These are phyloP conservation scores for Ischnus inquisitorius DNA, from an alignment of 2,888 invertebrate genomes.

Conservation along the genomic window DNA sequence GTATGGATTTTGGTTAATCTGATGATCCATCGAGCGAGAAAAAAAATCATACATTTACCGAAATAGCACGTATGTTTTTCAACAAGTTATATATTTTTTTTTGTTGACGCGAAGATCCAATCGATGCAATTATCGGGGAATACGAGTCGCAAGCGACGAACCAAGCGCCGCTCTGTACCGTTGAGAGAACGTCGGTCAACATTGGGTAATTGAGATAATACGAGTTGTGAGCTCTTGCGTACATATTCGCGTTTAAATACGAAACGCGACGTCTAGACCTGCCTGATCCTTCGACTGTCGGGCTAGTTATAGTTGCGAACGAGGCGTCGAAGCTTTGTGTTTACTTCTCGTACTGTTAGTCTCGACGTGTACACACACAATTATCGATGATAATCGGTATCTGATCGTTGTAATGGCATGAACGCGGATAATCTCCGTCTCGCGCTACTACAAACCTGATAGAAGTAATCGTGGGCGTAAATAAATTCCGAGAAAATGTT, in stretches of 20 bases:
- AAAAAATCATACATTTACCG: background rate
- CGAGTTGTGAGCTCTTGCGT: slow-evolving; percentile 23
- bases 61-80: background rate
- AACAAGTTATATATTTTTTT: background rate
- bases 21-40: background rate
- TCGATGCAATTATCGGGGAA: background rate
- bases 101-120: background rate
- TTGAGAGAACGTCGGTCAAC: background rate
- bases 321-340: background rate
- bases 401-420: background rate
- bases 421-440: background rate
- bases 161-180: background rate
- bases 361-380: background rate
- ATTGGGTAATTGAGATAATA: slow-evolving; percentile 28
- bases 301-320: background rate
- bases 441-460: background rate
- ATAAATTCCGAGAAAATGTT: background rate
- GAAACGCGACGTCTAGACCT: slow-evolving; percentile 11
- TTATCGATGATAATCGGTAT: slow-evolving; percentile 23
- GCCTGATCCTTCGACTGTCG: background rate
- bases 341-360: background rate
- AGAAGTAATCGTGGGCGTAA: background rate
- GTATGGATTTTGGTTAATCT: background rate
- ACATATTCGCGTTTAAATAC: slow-evolving; percentile 6
- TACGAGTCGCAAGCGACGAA: background rate